Evolutionary conservation across 2,797 vertebrate species (phyloP).

Genomic region (Acipenser oxyrinchus): DNA sequence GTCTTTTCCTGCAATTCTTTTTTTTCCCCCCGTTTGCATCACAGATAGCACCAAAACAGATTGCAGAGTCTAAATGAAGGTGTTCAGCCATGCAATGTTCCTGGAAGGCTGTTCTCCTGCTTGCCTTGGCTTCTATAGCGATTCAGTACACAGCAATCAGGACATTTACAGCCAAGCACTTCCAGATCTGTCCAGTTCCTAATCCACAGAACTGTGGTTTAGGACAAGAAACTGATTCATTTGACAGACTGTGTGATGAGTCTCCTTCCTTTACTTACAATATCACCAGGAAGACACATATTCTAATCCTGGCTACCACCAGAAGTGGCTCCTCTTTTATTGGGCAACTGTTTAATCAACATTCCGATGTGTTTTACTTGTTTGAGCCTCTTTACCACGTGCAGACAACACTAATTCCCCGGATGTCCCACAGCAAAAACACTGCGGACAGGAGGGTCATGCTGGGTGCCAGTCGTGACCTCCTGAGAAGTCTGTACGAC

Average conservation of each 20-base stretch:
- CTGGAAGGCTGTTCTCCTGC: slow-evolving; percentile 93
- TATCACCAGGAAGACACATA: slow-evolving; percentile 73
- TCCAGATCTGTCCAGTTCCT: slow-evolving; percentile 77
- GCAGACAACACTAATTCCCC: slow-evolving; percentile 81
- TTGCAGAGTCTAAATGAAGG: slow-evolving; percentile 72
- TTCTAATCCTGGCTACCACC: slow-evolving; percentile 88
- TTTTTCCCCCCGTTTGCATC: slow-evolving; percentile 14
- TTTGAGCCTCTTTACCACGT: slow-evolving; percentile 93
- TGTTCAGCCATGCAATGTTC: slow-evolving; percentile 95
- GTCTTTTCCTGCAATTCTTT: background rate
- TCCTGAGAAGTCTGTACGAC: slow-evolving; percentile 79
- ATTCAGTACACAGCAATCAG: slow-evolving; percentile 95
- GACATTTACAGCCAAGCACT: slow-evolving; percentile 86
- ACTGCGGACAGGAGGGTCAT: slow-evolving; percentile 72
- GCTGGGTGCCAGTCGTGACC: slow-evolving; percentile 83
- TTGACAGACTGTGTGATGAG: slow-evolving; percentile 77
- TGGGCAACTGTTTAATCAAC: slow-evolving; percentile 91
- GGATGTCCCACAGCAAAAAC: slow-evolving; percentile 73
- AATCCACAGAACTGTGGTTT: slow-evolving; percentile 72
- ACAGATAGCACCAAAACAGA: slow-evolving; percentile 31
- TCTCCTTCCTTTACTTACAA: slow-evolving; percentile 69
- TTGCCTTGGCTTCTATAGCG: slow-evolving; percentile 88
- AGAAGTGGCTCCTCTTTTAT: slow-evolving; percentile 89
- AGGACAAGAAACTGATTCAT: slow-evolving; percentile 68
- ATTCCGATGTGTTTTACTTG: slow-evolving; percentile 89